Conservation (phyloP, 2,888 invertebrate genomes). For the Taenaris catops region DNA sequence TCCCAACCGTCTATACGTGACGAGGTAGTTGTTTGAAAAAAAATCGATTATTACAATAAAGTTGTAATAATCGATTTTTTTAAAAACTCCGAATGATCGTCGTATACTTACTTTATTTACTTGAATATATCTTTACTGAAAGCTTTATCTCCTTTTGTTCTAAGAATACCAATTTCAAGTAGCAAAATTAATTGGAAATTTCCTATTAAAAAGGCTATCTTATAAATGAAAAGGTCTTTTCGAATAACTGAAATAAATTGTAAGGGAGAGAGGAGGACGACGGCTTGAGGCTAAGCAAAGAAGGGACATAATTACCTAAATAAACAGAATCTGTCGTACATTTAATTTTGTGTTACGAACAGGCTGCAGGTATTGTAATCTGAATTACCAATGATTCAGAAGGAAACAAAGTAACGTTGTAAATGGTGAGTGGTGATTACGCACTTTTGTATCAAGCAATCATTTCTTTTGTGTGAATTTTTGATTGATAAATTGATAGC, state of each 20-base stretch:
- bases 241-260: conserved; percentile 4
- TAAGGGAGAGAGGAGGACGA: background rate
- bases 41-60: no score
- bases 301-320: conserved; percentile 7
- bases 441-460: conserved; percentile 1
- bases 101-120: no score
- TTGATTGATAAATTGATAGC: no score
- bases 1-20: no score
- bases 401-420: no score
- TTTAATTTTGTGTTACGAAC: conserved; percentile 1
- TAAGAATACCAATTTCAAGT: conserved; percentile 1
- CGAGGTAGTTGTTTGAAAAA: no score
- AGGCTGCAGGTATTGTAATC: background rate
- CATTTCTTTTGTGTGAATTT: no score
- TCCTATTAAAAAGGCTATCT: conserved; percentile 6
- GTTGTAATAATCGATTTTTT: no score
- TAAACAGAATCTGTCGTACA: conserved; percentile 3
- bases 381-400: no score
- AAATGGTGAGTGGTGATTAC: no score
- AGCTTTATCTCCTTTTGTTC: background rate
- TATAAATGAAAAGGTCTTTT: background rate
- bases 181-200: conserved; percentile 6
- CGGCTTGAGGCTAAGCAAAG: conserved; percentile 3
- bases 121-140: no score
- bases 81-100: no score